Evolutionary conservation across 2,888 invertebrate genomes (phyloP), one percentile per base, ranked within the genome.

Genomic region (Cerastoderma edule): DNA sequence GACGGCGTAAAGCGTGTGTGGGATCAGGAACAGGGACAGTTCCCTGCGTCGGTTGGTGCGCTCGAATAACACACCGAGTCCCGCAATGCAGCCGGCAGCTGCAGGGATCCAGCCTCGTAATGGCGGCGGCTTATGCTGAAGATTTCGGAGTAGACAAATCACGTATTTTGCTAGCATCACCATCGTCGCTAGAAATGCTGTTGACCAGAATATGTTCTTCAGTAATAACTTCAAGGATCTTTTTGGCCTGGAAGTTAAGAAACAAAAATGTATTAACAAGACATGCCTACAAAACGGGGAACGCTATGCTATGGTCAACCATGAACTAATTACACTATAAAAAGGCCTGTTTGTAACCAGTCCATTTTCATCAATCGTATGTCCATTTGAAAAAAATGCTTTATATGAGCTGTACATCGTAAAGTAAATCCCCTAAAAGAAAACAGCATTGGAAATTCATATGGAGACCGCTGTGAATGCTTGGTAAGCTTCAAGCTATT

Each of bases 131-230:
- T 69, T 73, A 27, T 81, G 68, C 1, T 70, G 64, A 13, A 83
- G 39, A 72, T 88, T 87, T 16, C 89, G 78, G 22, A 89, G 81
- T 0, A 89, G 68, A 75, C 89, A 89, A 33, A 89, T 84, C 35
- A 75, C 78, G 67, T 87, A 86, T 67, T 89, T 89, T 24, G 86
- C 86, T 27, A 89, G 35, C 83, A 84, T 83, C 19, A 87, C 86
- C 87, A 89, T 88, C 13, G 85, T 67, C 6, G 87, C 80, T 8
- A 89, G 83, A 70, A 89, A 89, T 3, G 85, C 80, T 2, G 87
- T 86, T 8, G 89, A 89, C 78, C 84, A 83, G 24, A 85, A 67
- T 30, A 86, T 67, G 74, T 89, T 89, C 67, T 81, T 84, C 27
- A 82, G 22, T 27, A 89, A 67, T 0, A 87, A 81, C 32, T 67